These are phyloP conservation scores for Esox niger DNA, from an alignment of 2,113 vertebrate species.

Conservation along the genomic window DNA sequence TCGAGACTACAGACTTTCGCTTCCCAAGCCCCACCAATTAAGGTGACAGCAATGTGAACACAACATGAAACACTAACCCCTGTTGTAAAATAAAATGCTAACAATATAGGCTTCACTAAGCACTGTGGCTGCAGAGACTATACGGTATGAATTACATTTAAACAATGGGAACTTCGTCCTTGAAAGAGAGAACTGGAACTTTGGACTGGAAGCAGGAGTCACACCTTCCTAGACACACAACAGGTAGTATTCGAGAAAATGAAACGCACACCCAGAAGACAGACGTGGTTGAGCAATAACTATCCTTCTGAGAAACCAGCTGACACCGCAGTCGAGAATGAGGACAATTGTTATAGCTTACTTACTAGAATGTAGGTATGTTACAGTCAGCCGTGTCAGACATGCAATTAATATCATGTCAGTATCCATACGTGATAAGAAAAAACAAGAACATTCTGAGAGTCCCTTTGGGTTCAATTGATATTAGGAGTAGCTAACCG, in stretches of 20 bases:
- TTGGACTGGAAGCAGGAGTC: constrained; percentile 20
- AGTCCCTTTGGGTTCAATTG: neutral
- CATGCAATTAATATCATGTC: neutral
- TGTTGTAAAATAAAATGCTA: no score
- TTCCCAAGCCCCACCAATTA: no score
- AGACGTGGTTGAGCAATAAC: neutral
- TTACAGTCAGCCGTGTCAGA: no score
- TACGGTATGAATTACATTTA: no score
- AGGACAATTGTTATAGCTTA: neutral
- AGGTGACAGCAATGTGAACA: no score
- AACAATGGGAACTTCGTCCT: neutral
- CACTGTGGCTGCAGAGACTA: neutral
- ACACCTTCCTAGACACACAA: neutral
- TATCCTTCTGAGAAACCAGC: neutral
- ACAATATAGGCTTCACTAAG: neutral
- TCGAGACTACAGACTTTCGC: no score
- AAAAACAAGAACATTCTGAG: neutral
- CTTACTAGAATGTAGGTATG: neutral
- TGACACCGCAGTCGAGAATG: neutral
- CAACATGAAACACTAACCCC: no score
- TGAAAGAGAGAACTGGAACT: constrained; percentile 14
- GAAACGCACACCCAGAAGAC: neutral
- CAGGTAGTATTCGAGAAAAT: neutral
- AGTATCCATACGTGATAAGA: rapidly evolving
- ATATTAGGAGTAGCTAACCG: neutral